phyloP scores from a whole-genome alignment of 1,140 invertebrate species.

The Mylabris phalerata region DNA sequence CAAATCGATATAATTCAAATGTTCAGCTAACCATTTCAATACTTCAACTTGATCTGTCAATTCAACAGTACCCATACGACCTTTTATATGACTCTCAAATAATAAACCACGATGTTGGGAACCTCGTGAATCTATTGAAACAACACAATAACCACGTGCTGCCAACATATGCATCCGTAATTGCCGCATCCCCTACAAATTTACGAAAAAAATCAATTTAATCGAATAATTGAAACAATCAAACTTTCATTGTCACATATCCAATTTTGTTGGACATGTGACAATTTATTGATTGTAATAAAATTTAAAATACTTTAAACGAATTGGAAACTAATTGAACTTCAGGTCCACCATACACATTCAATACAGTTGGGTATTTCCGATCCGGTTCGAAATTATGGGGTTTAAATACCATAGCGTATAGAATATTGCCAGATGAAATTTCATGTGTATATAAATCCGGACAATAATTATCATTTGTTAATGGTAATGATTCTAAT shows the following conservation, averaged over 20 bases:
- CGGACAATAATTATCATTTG: slow-evolving; percentile 57
- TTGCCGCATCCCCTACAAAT: slow-evolving; percentile 73
- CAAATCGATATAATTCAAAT: slow-evolving; percentile 84
- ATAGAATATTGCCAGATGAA: slow-evolving; percentile 66
- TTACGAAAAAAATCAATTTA: background rate
- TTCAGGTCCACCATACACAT: slow-evolving; percentile 96
- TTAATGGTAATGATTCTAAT: slow-evolving; percentile 52
- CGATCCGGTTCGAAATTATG: slow-evolving; percentile 65
- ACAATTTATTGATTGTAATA: background rate
- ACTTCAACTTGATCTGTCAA: slow-evolving; percentile 95
- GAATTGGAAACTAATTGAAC: slow-evolving; percentile 95
- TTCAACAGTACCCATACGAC: slow-evolving; percentile 91
- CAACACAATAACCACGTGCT: slow-evolving; percentile 93
- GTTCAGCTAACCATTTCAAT: slow-evolving; percentile 76
- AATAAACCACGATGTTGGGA: slow-evolving; percentile 85
- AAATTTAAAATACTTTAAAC: slow-evolving; percentile 66
- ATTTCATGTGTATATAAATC: slow-evolving; percentile 68
- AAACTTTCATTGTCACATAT: too few species aligned
- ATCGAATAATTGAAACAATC: background rate
- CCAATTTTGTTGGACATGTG: too few species aligned
- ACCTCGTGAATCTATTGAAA: slow-evolving; percentile 91
- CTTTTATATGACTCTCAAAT: slow-evolving; percentile 86
- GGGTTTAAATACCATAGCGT: slow-evolving; percentile 90
- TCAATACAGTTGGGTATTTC: slow-evolving; percentile 90
- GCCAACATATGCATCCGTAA: slow-evolving; percentile 91